Evolutionary conservation across 2,888 invertebrate species (phyloP).

Genomic region (Calephelis perditalis): DNA sequence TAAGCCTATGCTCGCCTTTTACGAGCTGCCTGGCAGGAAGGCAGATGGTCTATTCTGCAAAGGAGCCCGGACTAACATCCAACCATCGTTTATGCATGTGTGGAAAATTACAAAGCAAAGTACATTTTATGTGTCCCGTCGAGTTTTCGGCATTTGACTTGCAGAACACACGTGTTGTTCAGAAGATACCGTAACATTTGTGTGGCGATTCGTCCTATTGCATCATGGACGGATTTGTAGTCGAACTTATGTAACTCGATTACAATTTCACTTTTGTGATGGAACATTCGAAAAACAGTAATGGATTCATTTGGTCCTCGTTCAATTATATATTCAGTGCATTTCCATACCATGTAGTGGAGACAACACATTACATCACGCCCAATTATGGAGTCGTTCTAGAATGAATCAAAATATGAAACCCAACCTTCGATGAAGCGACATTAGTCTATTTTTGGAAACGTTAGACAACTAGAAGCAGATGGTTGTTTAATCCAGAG

Average conservation of each 20-base stretch:
- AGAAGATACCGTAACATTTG: conserved; percentile 35
- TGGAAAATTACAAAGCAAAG: conserved; percentile 11
- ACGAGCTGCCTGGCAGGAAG: too few species aligned
- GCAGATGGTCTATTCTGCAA: too few species aligned
- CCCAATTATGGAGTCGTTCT: neutral
- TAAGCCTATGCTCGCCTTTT: too few species aligned
- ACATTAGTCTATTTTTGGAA: neutral
- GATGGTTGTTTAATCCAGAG: too few species aligned
- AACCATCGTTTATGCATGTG: neutral
- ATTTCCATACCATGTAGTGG: neutral
- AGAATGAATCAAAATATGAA: neutral
- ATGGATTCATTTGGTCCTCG: conserved; percentile 11
- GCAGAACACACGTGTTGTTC: conserved; percentile 38
- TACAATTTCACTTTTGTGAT: conserved; percentile 33
- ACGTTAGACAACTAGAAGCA: too few species aligned
- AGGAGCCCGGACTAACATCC: too few species aligned
- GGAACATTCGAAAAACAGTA: conserved; percentile 21
- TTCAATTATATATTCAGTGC: conserved; percentile 1
- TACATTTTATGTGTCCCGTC: conserved; percentile 29
- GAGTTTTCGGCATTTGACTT: conserved; percentile 31
- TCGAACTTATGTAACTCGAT: conserved; percentile 34
- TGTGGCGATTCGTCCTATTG: conserved; percentile 29
- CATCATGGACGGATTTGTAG: conserved; percentile 32
- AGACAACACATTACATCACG: neutral
- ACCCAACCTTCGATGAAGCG: neutral